Base-by-base conservation (phyloP, 2,113 vertebrate species). In the Planiliza haematocheilus region DNA sequence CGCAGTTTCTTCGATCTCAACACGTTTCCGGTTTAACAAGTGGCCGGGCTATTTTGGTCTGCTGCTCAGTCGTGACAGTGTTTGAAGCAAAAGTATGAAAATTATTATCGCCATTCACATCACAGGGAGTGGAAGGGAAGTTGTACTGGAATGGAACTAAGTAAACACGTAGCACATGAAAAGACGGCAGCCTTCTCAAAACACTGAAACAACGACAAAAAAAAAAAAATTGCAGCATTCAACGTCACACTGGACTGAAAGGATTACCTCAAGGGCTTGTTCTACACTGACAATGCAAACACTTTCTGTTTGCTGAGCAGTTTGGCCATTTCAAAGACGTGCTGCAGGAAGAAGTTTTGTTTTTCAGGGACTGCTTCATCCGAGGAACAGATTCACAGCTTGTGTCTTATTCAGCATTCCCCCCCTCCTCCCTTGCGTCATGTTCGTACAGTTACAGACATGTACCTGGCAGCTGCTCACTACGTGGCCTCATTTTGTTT, bases 141-240 rank as follows among this genome's bases (percentile, higher is more conserved):
- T 77, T 77, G 73, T 69, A 36, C 70, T 18, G 16, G 70, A 70
- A 66, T 70, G 37, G 17, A 63, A 50, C 18, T 24, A 30, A 81
- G 70, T 42, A 57, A 72, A 39, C 7, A 56, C 17, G 48, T 63
- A 17, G 21, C 53, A 21, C 7, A 50, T 37, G 4, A 20, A 61
- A 13, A 24, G 24, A 30, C 24, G n/a, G n/a, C n/a, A n/a, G n/a
- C n/a, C n/a, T n/a, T 30, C 3, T 30, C 5, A 30, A 2, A 39
- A 45, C n/a, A 61, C 8, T 2, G 17, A 13, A 7, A 8, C 46
- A 36, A 13, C 58, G 7, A 45, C 46, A 39, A 46, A 9, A 9
- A 30, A 21, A 50, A 60, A 59, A 41, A 5, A 30, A 2, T 5
- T 30, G 8, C 39, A 18, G 0, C 0, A 0, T 58, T 14, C 7